Percentiles rank a stretch among this genome's conserved stretches.
Conservation (phyloP, 2,797 vertebrate species). For the Pantherophis vulpinus region DNA sequence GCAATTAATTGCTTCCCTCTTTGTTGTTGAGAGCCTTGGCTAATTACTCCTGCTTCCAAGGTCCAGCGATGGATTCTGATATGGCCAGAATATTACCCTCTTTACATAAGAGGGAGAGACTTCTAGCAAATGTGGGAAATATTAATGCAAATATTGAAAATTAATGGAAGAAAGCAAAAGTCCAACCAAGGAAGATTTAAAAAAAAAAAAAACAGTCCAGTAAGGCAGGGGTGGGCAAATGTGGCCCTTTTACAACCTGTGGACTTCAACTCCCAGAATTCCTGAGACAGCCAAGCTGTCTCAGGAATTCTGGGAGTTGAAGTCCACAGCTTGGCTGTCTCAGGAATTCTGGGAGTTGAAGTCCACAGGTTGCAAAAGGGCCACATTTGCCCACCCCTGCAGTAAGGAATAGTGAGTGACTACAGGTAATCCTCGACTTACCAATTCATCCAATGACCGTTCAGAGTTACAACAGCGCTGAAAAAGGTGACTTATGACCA, state of each 20-base stretch:
- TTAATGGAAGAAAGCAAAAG: background rate
- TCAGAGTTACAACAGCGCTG: background rate
- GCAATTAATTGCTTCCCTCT: background rate
- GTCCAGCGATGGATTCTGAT: background rate
- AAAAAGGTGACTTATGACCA: background rate
- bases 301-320: too few species aligned
- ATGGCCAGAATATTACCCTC: background rate
- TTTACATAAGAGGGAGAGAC: background rate
- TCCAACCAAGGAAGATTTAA: background rate
- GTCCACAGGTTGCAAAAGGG: too few species aligned
- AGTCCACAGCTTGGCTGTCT: too few species aligned
- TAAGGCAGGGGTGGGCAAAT: too few species aligned
- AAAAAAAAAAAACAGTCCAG: background rate
- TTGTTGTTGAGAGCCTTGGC: background rate
- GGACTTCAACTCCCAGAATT: too few species aligned
- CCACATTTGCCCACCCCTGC: background rate
- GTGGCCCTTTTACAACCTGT: too few species aligned
- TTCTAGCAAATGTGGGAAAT: background rate
- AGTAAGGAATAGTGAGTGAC: background rate
- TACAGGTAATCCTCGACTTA: background rate
- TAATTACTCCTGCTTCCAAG: background rate
- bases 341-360: too few species aligned
- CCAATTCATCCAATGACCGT: background rate
- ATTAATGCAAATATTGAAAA: background rate
- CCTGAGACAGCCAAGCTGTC: too few species aligned